A percentile compares a stretch with the other conserved stretches of the same genome.
Evolutionary conservation across 92 coral and sea anemone species (phyloP).

Genomic region (Phenganax subtilis): DNA sequence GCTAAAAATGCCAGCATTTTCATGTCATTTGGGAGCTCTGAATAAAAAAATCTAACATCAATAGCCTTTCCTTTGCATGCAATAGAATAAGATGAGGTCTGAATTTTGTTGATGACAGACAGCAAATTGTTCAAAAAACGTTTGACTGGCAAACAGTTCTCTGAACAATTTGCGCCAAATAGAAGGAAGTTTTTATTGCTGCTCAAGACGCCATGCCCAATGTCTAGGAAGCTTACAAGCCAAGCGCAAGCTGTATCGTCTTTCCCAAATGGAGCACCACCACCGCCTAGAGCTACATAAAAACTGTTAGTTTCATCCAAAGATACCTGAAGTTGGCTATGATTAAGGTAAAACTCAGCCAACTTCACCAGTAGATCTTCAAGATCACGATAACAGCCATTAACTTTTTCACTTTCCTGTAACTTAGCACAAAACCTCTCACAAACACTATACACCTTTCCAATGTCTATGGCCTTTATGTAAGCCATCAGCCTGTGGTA

Average conservation of each 20-base stretch:
- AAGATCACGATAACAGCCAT: constrained; percentile 6
- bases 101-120: constrained; percentile 21
- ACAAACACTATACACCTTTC: constrained; percentile 29
- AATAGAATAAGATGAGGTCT: constrained; percentile 18
- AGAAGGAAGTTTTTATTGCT: constrained; percentile 9
- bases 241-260: constrained; percentile 54
- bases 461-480: constrained; percentile 29
- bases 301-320: not conserved
- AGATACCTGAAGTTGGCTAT: constrained; percentile 5
- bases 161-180: constrained; percentile 23
- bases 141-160: constrained; percentile 42
- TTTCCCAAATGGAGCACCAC: constrained; percentile 19
- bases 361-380: constrained; percentile 22
- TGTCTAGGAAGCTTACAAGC: constrained; percentile 49
- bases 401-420: constrained; percentile 2
- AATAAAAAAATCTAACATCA: constrained; percentile 34
- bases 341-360: constrained; percentile 2
- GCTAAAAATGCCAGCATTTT: constrained; percentile 47
- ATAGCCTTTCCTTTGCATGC: constrained; percentile 16
- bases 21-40: constrained; percentile 55
- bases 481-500: constrained; percentile 34
- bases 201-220: constrained; percentile 45
- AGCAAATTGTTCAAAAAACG: constrained; percentile 28
- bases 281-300: constrained; percentile 12
- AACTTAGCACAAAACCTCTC: constrained; percentile 3